Evolutionary conservation across 2,888 invertebrate genomes (phyloP), one percentile per base, ranked within the genome.

Genomic region (Chalcis sispes): DNA sequence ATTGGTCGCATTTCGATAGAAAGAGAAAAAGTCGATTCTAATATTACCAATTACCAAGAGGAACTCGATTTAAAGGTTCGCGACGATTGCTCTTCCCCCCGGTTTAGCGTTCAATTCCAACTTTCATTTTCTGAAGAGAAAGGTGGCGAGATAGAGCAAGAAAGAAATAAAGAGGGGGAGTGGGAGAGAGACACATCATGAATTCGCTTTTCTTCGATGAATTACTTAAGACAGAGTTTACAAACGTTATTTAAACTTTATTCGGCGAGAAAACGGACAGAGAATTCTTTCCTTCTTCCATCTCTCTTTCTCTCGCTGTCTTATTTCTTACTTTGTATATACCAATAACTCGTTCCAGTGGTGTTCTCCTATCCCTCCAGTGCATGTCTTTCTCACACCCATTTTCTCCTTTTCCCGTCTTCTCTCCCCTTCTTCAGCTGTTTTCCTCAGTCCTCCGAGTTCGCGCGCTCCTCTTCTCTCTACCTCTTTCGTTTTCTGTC

Each of bases 191-290:
- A 50, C 77, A 74, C 80, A 78, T 80, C 78, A 71, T 74, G 79
- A 80, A 80, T 79, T 78, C 78, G 66, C 75, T 77, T 80, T 82
- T 79, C 79, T 82, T 77, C 77, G 78, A 79, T 76, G 80, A 82
- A 82, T 82, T 81, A 81, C 82, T 81, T 79, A 65, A 71, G 40
- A 23, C 75, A 42, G 75, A 84, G 82, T 84, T 84, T 81, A 80
- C 80, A 83, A 84, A 83, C 80, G 82, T 82, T 84, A 83, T 84
- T 84, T 83, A 82, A 84, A 82, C 77, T 84, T 84, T 73, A 64
- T 77, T 67, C 73, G 61, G 54, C 18, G 61, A 18, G 78, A 78
- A 75, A 74, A 72, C 72, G 42, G 29, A 13, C 27, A 42, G 50
- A 48, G 0, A 29, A 40, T 8, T 32, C 23, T 15, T n/a, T 20